A percentile compares a stretch with the other conserved stretches of the same genome.
Conservation (phyloP, 2,113 vertebrate genomes). For the Colaptes auratus region DNA sequence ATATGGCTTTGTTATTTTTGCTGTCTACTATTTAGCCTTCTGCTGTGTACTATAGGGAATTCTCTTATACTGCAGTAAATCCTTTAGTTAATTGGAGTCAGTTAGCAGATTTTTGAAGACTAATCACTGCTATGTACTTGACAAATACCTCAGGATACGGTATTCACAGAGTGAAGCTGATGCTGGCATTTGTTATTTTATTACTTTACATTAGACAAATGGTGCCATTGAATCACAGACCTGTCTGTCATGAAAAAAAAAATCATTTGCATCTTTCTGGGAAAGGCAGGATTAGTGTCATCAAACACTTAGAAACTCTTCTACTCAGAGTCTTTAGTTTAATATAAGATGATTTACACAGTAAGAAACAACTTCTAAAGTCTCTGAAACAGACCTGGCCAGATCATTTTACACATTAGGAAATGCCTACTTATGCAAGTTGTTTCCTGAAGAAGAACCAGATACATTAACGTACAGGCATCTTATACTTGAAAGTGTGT, state of each 20-base stretch:
- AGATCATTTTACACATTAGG: neutral
- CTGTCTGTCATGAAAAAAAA: neutral
- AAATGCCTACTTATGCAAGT: neutral
- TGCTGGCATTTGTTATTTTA: neutral
- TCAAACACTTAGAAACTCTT: neutral
- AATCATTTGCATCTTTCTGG: neutral
- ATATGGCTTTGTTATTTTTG: neutral
- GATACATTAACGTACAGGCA: neutral
- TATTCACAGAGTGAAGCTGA: neutral
- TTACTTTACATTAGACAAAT: neutral
- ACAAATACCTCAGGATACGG: neutral
- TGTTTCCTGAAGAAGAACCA: neutral
- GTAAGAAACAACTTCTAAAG: neutral
- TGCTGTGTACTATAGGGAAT: neutral
- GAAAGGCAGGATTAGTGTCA: constrained; percentile 4
- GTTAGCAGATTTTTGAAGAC: neutral
- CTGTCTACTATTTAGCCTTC: neutral
- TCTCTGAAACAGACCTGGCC: neutral
- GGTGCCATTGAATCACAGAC: neutral
- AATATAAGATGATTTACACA: neutral
- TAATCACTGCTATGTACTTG: neutral
- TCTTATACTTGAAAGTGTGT: neutral
- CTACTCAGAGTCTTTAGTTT: neutral
- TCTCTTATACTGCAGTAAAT: neutral
- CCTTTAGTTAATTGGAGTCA: neutral